A percentile compares a stretch with the other conserved stretches of the same genome.
These are phyloP conservation scores for Drosophila planitibia DNA, from an alignment of 2,888 invertebrate genomes.

Conservation along the genomic window DNA sequence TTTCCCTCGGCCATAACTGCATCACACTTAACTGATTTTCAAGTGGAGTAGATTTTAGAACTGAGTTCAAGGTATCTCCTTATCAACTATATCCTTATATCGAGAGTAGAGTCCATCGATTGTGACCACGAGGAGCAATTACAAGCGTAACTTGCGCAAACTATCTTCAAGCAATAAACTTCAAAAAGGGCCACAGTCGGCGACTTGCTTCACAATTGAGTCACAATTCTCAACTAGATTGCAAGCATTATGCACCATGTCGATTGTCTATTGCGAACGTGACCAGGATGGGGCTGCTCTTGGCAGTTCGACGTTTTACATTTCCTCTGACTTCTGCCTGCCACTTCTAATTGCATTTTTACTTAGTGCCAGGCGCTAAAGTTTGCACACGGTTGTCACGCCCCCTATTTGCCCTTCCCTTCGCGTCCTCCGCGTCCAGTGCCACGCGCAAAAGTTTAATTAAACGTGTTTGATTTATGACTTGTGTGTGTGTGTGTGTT, in stretches of 20 bases:
- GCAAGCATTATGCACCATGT: conserved; percentile 60
- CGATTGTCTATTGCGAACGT: conserved; percentile 48
- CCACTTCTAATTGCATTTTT: conserved; percentile 75
- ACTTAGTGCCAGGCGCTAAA: conserved; percentile 63
- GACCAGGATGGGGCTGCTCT: conserved; percentile 27
- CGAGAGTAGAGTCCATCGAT: neutral
- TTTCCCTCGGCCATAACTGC: neutral
- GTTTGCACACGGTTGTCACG: conserved; percentile 45
- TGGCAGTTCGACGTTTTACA: conserved; percentile 39
- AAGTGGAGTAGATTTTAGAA: neutral
- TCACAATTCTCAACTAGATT: conserved; percentile 28
- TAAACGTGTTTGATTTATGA: conserved; percentile 79
- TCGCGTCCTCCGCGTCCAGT: neutral
- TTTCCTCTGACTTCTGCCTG: conserved; percentile 47
- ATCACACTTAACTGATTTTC: neutral
- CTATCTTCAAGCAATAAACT: conserved; percentile 3
- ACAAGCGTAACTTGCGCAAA: neutral
- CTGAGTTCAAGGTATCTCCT: no score
- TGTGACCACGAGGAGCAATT: neutral
- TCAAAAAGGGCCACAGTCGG: neutral
- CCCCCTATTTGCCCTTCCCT: neutral
- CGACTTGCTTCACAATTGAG: conserved; percentile 9
- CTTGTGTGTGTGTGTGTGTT: conserved; percentile 30
- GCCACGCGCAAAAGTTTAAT: conserved; percentile 69
- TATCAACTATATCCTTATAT: neutral